Percentiles rank a stretch among this genome's conserved stretches.
Conservation (phyloP, 64 coral and sea anemone genomes). For the Catalaphyllia jardinei region DNA sequence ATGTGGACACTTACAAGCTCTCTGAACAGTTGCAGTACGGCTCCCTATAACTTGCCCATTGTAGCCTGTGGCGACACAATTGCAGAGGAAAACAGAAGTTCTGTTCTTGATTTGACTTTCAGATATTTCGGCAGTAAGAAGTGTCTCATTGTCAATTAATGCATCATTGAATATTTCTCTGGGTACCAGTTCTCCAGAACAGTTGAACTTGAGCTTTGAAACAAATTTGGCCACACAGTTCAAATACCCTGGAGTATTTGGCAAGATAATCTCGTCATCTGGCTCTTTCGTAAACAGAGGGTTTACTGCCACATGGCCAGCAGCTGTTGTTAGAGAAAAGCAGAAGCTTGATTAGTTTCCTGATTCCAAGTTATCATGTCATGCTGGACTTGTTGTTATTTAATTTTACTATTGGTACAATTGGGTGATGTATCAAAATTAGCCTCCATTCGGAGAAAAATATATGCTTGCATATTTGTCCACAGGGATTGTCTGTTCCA, state of each 20-base stretch:
- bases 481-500: too few relatives aligned
- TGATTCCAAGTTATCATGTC: too few relatives aligned
- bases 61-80: slow-evolving; percentile 17
- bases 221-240: slow-evolving; percentile 18
- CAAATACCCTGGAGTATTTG: background rate
- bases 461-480: too few relatives aligned
- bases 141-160: background rate
- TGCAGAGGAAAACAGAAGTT: background rate
- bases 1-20: slow-evolving; percentile 10
- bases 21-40: background rate
- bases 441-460: too few relatives aligned
- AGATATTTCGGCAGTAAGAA: background rate
- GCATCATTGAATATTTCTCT: background rate
- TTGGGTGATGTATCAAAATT: too few relatives aligned
- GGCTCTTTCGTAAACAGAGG: slow-evolving; percentile 12
- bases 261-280: background rate
- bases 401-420: too few relatives aligned
- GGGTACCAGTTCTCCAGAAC: background rate
- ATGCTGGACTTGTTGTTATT: too few relatives aligned
- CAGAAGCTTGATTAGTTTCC: background rate
- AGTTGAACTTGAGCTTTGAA: slow-evolving; percentile 2
- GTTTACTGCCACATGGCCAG: background rate
- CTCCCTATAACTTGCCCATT: background rate
- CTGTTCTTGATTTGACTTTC: background rate
- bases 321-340: background rate